Evolutionary conservation across 2,888 invertebrate species (phyloP), one percentile per base, ranked within the genome.

Genomic region (Heliconius charithonia): DNA sequence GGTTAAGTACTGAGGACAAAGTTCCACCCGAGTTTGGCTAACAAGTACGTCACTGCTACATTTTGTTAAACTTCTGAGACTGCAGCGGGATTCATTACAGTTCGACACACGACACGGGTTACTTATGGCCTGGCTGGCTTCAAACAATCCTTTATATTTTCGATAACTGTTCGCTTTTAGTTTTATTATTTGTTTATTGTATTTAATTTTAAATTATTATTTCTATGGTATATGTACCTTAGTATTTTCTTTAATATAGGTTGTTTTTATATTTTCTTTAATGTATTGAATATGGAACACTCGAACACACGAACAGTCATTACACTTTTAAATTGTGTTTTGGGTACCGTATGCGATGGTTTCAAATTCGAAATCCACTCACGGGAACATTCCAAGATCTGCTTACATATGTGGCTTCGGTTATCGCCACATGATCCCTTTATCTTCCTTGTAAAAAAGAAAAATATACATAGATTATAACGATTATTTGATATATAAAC

Each of bases 11-110:
- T 29, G 62, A 63, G 71, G 77, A 62, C 79, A 65, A 81, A 81
- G 79, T 81, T 79, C 69, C 77, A 77, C 25, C 62, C 45, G 70
- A 79, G 79, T 81, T 81, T 62, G 81, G 71, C 71, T 90, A 90
- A 92, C 89, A 91, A 92, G 93, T 92, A 88, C 86, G 86, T 82
- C 85, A 84, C 85, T 87, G 88, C 87, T 88, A 89, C 89, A 88
- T 90, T 91, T 88, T 88, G 88, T 87, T 91, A 89, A 88, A 91
- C 89, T 88, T 87, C 84, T 85, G 87, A 80, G 80, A 86, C 86
- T 87, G 85, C 87, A 86, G 83, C 77, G 83, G 84, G 82, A 83
- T 84, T 84, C 83, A 85, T 84, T 83, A 83, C 84, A 83, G 83
- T 82, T 84, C 83, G 78, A 83, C 83, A 82, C 81, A 81, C 84